phyloP scores from a whole-genome alignment of 2,113 vertebrate genomes.

The Hippocampus comes region DNA sequence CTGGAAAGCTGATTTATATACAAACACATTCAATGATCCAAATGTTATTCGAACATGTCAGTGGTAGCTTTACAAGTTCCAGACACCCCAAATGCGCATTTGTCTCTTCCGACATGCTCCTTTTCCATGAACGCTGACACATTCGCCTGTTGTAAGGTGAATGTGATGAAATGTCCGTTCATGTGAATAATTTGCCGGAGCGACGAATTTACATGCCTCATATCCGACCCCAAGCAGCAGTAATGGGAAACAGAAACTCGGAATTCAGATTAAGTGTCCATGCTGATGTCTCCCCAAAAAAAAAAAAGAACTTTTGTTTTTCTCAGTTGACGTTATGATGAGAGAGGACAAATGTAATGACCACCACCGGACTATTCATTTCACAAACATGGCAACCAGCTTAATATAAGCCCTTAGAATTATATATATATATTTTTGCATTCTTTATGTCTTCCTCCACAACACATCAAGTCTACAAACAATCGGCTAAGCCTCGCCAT shows the following conservation, averaged over 20 bases:
- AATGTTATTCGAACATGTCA: constrained; percentile 61
- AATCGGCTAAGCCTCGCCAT: not conserved
- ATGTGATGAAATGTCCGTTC: constrained; percentile 49
- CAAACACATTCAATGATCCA: constrained; percentile 53
- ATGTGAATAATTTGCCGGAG: constrained; percentile 36
- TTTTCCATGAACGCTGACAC: constrained; percentile 43
- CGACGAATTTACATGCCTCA: constrained; percentile 55
- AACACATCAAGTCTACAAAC: not conserved
- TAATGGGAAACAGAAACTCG: constrained; percentile 52
- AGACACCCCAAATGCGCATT: constrained; percentile 34
- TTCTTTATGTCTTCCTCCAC: not conserved
- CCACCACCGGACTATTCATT: not conserved
- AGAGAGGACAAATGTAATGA: not conserved
- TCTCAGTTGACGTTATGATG: not conserved
- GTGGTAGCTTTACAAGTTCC: constrained; percentile 48
- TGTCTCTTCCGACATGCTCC: constrained; percentile 35
- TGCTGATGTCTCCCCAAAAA: constrained; percentile 12
- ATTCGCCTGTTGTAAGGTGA: constrained; percentile 43
- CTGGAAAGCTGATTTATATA: constrained; percentile 51
- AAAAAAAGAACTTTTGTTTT: constrained; percentile 22
- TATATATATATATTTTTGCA: constrained; percentile 1
- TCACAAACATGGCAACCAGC: constrained; percentile 7
- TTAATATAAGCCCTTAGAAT: constrained; percentile 41
- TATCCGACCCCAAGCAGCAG: constrained; percentile 16
- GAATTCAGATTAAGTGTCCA: constrained; percentile 18